These are phyloP conservation scores for Leptinotarsa juncta DNA, from an alignment of 2,888 invertebrate genomes.

Conservation along the genomic window DNA sequence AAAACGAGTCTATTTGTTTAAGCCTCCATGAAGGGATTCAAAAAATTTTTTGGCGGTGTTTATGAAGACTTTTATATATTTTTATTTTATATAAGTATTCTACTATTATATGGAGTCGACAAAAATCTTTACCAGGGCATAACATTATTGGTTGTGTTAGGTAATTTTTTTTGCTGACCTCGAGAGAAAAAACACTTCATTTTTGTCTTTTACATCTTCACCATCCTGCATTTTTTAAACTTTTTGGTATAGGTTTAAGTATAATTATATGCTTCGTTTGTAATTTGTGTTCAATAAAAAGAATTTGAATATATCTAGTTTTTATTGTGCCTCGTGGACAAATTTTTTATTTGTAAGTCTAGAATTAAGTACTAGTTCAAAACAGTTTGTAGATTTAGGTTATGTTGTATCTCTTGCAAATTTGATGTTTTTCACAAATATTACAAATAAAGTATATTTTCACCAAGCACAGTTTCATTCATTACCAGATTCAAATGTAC, in stretches of 20 bases:
- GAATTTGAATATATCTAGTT: constrained; percentile 42
- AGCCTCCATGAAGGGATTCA: constrained; percentile 34
- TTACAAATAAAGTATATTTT: constrained; percentile 44
- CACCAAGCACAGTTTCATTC: constrained; percentile 28
- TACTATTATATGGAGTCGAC: constrained; percentile 34
- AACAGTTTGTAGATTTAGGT: constrained; percentile 33
- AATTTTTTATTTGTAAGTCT: constrained; percentile 35
- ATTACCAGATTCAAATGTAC: background rate
- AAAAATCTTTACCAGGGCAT: constrained; percentile 24
- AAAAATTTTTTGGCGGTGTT: constrained; percentile 34
- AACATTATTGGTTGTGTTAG: constrained; percentile 24
- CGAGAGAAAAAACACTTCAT: constrained; percentile 20
- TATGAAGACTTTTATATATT: constrained; percentile 51
- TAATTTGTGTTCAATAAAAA: constrained; percentile 53
- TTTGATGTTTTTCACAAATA: constrained; percentile 43
- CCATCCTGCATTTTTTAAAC: constrained; percentile 36
- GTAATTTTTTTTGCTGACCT: constrained; percentile 22
- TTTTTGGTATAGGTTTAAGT: constrained; percentile 46
- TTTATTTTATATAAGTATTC: constrained; percentile 54
- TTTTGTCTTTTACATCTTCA: constrained; percentile 39
- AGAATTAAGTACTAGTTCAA: constrained; percentile 33
- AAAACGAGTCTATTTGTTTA: constrained; percentile 33
- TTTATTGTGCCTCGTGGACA: constrained; percentile 51
- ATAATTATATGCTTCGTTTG: constrained; percentile 44
- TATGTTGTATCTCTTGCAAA: constrained; percentile 36